Evolutionary conservation across 1,140 invertebrate species (phyloP), one percentile per base, ranked within the genome.

Genomic region (Solen grandis): DNA sequence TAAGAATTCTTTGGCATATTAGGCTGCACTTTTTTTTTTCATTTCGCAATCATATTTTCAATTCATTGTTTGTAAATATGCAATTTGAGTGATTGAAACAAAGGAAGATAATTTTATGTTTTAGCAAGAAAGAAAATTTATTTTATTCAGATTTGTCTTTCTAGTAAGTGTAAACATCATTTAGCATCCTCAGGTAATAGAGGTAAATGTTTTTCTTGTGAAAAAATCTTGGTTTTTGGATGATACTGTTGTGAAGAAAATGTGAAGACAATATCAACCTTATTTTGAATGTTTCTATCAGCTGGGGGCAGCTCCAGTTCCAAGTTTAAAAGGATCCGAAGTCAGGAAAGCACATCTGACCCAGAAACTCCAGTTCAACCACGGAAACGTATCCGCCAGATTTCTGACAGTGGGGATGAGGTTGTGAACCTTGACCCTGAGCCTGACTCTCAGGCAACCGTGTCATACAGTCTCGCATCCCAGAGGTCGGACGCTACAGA

Each of bases 401-500:
- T 78, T 22, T 78, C 75, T 1, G 55, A 46, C 50, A 78, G 75
- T 33, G 65, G 75, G 0, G 75, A 78, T 5, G 75, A 78, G 5
- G 50, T 27, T 16, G 19, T 55, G 36, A 76, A 22, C 76, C 80
- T 8, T 63, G 72, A 63, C 76, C 55, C 14, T 41, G 70, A 83
- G 50, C 38, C 70, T 81, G 60, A 82, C 70, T 70, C 81, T 59
- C 72, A 81, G 70, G 31, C 63, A 55, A 55, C 59, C 78, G 75
- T 78, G 14, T 60, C 60, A 31, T 78, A 78, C 35, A 69, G 63
- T 69, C 27, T 78, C 13, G 75, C 59, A 25, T 77, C 83, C 16
- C 62, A 82, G 52, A 46, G 72, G 27, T 82, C 82, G 60, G 75
- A 81, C n/a, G 66, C 54, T 19, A 77, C 78, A n/a, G 76, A 65